These are phyloP conservation scores for Pocillopora grandis DNA, from an alignment of 92 coral and sea anemone genomes.

Conservation along the genomic window DNA sequence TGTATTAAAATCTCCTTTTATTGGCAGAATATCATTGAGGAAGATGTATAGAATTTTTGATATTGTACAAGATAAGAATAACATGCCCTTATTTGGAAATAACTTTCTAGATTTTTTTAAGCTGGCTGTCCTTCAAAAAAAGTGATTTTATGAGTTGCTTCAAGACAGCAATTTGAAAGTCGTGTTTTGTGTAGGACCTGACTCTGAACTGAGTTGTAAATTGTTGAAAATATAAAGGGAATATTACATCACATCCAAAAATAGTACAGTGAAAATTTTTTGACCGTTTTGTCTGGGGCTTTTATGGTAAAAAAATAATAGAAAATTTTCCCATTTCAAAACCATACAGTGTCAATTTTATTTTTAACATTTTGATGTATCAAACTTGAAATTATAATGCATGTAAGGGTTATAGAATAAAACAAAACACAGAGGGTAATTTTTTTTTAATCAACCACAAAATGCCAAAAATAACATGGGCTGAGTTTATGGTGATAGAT, in stretches of 20 bases:
- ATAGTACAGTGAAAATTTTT: background rate
- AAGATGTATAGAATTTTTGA: background rate
- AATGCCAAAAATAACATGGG: background rate
- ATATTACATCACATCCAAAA: background rate
- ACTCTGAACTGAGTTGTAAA: background rate
- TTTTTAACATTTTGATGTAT: background rate
- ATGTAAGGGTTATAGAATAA: background rate
- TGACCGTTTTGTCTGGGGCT: background rate
- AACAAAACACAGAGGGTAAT: background rate
- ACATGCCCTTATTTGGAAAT: constrained; percentile 4
- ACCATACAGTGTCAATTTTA: background rate
- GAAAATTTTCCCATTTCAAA: background rate
- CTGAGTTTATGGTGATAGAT: background rate
- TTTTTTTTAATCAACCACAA: background rate
- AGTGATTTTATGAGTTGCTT: background rate
- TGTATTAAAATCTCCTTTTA: background rate
- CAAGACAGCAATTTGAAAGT: background rate
- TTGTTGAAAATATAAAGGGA: background rate
- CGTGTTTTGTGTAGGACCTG: background rate
- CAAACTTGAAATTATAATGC: background rate
- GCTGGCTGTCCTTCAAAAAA: background rate
- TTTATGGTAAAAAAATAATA: background rate
- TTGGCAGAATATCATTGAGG: background rate
- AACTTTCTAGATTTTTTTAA: background rate
- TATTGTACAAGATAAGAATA: background rate